phyloP scores from a whole-genome alignment of 2,888 invertebrate species.

The Flexamia atlantica region DNA sequence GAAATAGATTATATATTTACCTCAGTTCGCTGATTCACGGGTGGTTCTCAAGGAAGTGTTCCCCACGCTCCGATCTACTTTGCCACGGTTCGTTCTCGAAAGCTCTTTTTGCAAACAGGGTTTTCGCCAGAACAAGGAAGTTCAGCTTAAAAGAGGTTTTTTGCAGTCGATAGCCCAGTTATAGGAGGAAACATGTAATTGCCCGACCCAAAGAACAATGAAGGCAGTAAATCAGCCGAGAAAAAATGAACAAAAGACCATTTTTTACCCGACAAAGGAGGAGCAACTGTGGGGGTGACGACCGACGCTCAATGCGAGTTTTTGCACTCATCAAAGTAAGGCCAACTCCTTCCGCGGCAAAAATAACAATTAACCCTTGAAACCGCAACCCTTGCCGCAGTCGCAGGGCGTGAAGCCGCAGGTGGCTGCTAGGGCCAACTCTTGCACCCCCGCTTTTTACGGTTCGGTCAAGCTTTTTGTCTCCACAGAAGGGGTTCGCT shows the following conservation, averaged over 20 bases:
- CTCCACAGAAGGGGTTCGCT: neutral
- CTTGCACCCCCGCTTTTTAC: slow-evolving; percentile 18
- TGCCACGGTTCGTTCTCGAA: slow-evolving; percentile 39
- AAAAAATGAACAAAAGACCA: slow-evolving; percentile 48
- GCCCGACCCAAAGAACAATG: slow-evolving; percentile 55
- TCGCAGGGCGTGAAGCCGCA: slow-evolving; percentile 18
- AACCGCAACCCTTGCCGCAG: slow-evolving; percentile 56
- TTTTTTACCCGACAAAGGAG: slow-evolving; percentile 47
- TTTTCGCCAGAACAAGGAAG: slow-evolving; percentile 56
- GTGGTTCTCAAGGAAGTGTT: slow-evolving; percentile 21
- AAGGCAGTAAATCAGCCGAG: slow-evolving; percentile 47
- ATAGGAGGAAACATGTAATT: slow-evolving; percentile 51
- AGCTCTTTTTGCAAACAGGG: slow-evolving; percentile 37
- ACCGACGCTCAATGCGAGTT: slow-evolving; percentile 14
- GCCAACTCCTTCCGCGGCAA: slow-evolving; percentile 50
- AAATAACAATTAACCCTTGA: slow-evolving; percentile 50
- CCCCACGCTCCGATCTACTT: slow-evolving; percentile 30
- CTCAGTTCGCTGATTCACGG: too few species aligned
- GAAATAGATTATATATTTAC: too few species aligned
- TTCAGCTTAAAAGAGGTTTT: slow-evolving; percentile 43
- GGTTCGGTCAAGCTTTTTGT: neutral
- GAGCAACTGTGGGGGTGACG: slow-evolving; percentile 39
- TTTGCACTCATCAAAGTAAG: slow-evolving; percentile 24
- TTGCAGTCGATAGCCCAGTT: slow-evolving; percentile 53
- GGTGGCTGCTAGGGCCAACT: slow-evolving; percentile 17